phyloP scores from a whole-genome alignment of 2,797 vertebrate genomes.

The Sebastolobus altivelis region DNA sequence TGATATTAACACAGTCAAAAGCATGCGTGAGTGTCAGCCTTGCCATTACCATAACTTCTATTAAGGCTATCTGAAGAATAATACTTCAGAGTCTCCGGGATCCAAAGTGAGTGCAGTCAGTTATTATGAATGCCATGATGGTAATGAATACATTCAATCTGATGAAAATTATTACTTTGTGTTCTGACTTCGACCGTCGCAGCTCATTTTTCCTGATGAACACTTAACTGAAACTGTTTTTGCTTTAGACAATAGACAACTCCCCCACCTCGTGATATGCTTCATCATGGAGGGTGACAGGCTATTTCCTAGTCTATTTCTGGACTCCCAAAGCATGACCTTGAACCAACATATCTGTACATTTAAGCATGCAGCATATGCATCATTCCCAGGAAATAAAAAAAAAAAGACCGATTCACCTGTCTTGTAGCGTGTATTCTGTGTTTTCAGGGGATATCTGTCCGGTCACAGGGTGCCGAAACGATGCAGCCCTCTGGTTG shows the following conservation, averaged over 20 bases:
- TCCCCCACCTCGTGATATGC: conserved; percentile 5
- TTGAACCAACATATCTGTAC: conserved; percentile 31
- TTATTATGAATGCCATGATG: conserved; percentile 40
- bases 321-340: conserved; percentile 19
- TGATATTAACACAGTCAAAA: conserved; percentile 40
- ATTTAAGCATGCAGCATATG: conserved; percentile 4
- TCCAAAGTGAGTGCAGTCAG: conserved; percentile 21
- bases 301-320: conserved; percentile 35
- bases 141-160: conserved; percentile 49
- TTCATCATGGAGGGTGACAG: conserved; percentile 27
- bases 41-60: conserved; percentile 63
- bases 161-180: conserved; percentile 28
- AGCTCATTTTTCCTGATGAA: conserved; percentile 44
- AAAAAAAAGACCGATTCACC: conserved; percentile 85
- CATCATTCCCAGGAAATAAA: background rate
- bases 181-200: conserved; percentile 16
- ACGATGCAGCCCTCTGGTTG: conserved; percentile 93
- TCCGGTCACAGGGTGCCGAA: conserved; percentile 96
- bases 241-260: conserved; percentile 1
- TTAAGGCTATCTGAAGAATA: conserved; percentile 48
- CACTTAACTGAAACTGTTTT: conserved; percentile 44
- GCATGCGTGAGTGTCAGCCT: conserved; percentile 38
- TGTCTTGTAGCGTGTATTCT: conserved; percentile 95
- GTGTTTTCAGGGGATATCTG: conserved; percentile 97
- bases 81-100: conserved; percentile 13